Conservation (phyloP, 2,797 vertebrate genomes). For the Poeciliopsis presidionis region DNA sequence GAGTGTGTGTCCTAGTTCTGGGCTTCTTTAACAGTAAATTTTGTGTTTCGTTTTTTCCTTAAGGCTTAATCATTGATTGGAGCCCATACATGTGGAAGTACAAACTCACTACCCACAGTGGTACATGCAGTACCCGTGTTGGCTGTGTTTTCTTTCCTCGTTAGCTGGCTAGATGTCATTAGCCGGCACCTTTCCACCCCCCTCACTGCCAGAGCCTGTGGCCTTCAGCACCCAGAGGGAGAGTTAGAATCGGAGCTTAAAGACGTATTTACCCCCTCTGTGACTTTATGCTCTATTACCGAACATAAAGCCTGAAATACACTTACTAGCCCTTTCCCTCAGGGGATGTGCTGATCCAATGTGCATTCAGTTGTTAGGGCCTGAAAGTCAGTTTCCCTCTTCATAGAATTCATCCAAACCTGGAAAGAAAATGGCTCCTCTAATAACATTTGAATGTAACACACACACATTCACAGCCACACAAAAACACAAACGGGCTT, state of each 20-base stretch:
- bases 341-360: conserved; percentile 34
- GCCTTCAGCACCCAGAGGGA: conserved; percentile 58
- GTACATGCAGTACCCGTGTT: background rate
- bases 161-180: conserved; percentile 73
- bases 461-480: no score
- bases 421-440: conserved; percentile 14
- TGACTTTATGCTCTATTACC: conserved; percentile 66
- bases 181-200: conserved; percentile 47
- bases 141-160: conserved; percentile 57
- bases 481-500: conserved; percentile 5
- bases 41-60: conserved; percentile 17
- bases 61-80: conserved; percentile 27
- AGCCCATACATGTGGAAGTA: conserved; percentile 15
- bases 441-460: background rate
- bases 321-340: conserved; percentile 19
- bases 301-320: conserved; percentile 31
- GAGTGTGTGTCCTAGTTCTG: conserved; percentile 40
- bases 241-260: conserved; percentile 69
- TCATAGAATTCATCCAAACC: conserved; percentile 22
- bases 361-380: conserved; percentile 41
- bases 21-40: conserved; percentile 21
- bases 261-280: conserved; percentile 71
- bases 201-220: conserved; percentile 46
- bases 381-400: conserved; percentile 20
- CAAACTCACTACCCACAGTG: background rate